phyloP scores from a whole-genome alignment of 1,140 invertebrate genomes.

The Camponotus pennsylvanicus region DNA sequence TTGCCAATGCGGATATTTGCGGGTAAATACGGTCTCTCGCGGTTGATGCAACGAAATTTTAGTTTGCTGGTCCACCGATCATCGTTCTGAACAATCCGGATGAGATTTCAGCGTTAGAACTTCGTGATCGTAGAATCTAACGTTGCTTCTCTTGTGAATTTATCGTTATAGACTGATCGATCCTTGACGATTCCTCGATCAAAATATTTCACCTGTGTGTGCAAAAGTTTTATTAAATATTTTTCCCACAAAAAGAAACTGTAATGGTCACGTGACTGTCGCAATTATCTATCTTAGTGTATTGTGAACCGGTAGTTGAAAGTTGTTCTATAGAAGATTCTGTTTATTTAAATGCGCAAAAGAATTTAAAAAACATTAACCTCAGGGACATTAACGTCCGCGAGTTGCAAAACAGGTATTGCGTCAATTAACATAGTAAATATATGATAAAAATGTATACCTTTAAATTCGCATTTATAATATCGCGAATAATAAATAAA shows the following conservation, averaged over 20 bases:
- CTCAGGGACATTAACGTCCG: background rate
- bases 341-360: slow-evolving; percentile 1
- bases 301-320: background rate
- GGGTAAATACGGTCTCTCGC: background rate
- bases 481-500: background rate
- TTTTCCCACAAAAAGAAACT: background rate
- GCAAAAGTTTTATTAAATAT: background rate
- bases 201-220: background rate
- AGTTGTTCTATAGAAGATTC: background rate
- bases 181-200: background rate
- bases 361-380: background rate
- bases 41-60: background rate
- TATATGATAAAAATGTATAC: background rate
- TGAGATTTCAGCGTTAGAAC: background rate
- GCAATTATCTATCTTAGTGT: background rate
- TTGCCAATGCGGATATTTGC: background rate
- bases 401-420: background rate
- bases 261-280: background rate
- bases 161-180: background rate
- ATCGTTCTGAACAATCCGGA: slow-evolving; percentile 9
- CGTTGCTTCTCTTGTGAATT: background rate
- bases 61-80: background rate
- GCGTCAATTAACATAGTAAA: background rate
- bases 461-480: background rate
- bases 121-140: background rate